Conservation (phyloP, 37 sponge, comb jelly and placozoan genomes). For the Halisarca cf. caerulea region DNA sequence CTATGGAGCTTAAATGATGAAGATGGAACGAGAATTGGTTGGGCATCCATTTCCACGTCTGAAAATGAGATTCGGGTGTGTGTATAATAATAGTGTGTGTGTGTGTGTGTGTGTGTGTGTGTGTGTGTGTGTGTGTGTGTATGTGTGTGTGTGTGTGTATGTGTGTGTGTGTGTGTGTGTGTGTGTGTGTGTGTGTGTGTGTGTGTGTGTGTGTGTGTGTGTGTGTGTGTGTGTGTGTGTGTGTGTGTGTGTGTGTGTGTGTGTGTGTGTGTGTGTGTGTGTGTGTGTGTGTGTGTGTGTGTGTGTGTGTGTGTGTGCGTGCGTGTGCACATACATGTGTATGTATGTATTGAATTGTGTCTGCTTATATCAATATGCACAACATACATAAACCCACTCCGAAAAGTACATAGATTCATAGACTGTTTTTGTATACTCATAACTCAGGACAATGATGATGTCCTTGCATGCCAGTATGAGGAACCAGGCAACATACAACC, state of each 20-base stretch:
- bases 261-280: slow-evolving; percentile 56
- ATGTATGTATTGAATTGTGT: not conserved
- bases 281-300: slow-evolving; percentile 53
- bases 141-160: slow-evolving; percentile 15
- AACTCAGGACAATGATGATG: slow-evolving; percentile 13
- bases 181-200: slow-evolving; percentile 22
- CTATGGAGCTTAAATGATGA: not conserved
- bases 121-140: slow-evolving; percentile 6
- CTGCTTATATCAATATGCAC: not conserved
- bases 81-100: slow-evolving; percentile 35
- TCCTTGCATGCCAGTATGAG: not conserved
- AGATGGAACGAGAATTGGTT: too few relatives aligned
- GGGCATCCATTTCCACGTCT: too few relatives aligned
- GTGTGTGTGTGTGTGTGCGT: not conserved
- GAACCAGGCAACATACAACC: too few relatives aligned
- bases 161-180: not conserved
- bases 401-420: too few relatives aligned
- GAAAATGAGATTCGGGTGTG: not conserved
- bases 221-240: not conserved
- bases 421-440: too few relatives aligned
- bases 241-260: not conserved
- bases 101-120: slow-evolving; percentile 28
- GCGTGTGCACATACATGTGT: not conserved
- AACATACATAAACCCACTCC: too few relatives aligned
- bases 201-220: not conserved